These are phyloP conservation scores for Ctenopoma kingsleyae DNA, from an alignment of 2,797 vertebrate species.

Conservation along the genomic window DNA sequence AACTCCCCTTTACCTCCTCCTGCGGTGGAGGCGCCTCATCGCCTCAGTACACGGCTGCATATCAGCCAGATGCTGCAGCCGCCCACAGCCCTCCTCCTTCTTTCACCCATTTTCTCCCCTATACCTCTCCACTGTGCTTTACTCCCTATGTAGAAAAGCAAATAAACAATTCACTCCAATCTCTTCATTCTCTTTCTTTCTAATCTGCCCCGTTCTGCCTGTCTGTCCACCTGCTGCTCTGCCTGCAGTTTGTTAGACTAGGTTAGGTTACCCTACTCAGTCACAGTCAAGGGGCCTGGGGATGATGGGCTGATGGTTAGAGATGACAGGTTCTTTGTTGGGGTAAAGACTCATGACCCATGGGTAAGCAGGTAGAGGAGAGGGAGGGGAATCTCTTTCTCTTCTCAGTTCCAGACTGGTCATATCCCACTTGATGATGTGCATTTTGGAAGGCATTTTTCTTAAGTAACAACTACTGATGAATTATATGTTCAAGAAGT, in stretches of 20 bases:
- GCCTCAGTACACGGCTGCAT: conserved; percentile 56
- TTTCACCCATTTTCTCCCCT: conserved; percentile 3
- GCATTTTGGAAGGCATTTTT: neutral
- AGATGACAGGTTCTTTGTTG: conserved; percentile 69
- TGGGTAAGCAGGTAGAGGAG: conserved; percentile 28
- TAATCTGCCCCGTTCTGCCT: conserved; percentile 23
- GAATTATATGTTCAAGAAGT: neutral
- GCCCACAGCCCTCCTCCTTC: conserved; percentile 40
- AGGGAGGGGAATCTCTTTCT: conserved; percentile 15
- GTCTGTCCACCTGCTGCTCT: conserved; percentile 55
- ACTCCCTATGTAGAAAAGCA: conserved; percentile 26
- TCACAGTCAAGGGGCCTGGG: conserved; percentile 29
- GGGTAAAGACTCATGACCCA: conserved; percentile 59
- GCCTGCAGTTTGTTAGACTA: conserved; percentile 40
- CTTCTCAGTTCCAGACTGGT: conserved; percentile 1
- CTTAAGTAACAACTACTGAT: neutral
- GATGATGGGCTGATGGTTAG: conserved; percentile 53
- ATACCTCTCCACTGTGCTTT: conserved; percentile 11
- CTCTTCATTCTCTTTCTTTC: conserved; percentile 9
- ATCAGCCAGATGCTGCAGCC: conserved; percentile 73
- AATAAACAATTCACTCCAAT: conserved; percentile 27
- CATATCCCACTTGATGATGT: neutral
- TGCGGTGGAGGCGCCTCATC: conserved; percentile 63
- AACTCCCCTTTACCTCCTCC: conserved; percentile 58
- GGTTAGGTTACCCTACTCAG: conserved; percentile 26